Evolutionary conservation across 2,113 vertebrate genomes (phyloP).

Genomic region (Saccopteryx bilineata): DNA sequence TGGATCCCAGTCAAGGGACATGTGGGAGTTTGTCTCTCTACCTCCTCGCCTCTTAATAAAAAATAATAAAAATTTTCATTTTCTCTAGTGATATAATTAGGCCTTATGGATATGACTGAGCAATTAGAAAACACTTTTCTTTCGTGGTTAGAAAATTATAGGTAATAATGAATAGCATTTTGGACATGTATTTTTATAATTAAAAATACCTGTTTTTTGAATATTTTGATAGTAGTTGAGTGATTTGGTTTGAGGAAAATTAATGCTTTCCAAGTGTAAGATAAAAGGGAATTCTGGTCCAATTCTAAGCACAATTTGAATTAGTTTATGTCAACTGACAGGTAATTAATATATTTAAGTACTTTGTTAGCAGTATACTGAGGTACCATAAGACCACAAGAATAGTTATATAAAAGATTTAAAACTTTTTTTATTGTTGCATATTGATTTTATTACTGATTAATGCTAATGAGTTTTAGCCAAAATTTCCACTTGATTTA

Average conservation of each 20-base stretch:
- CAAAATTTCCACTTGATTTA: slow-evolving; percentile 29
- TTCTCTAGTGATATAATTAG: slow-evolving; percentile 56
- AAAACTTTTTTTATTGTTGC: slow-evolving; percentile 11
- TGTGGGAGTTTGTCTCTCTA: too few species aligned
- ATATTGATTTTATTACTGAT: slow-evolving; percentile 2
- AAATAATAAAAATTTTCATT: slow-evolving; percentile 26
- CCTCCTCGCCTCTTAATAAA: too few species aligned
- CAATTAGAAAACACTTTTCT: slow-evolving; percentile 7
- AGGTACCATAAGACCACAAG: background rate
- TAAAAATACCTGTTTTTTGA: slow-evolving; percentile 39
- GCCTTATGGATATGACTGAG: background rate
- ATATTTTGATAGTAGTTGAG: slow-evolving; percentile 25
- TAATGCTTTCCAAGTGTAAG: slow-evolving; percentile 13
- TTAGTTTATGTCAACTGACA: slow-evolving; percentile 26
- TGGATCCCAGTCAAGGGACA: too few species aligned
- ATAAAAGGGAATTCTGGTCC: background rate
- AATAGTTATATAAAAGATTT: background rate
- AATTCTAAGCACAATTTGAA: slow-evolving; percentile 35
- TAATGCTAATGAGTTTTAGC: slow-evolving; percentile 21
- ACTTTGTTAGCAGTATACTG: background rate
- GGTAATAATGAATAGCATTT: background rate
- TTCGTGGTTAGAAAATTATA: slow-evolving; percentile 24
- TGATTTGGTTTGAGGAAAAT: slow-evolving; percentile 20
- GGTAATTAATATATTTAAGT: slow-evolving; percentile 20
- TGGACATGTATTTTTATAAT: background rate